A percentile compares a stretch with the other conserved stretches of the same genome.
Evolutionary conservation across 1,140 invertebrate species (phyloP).

Genomic region (Aporrectodea caliginosa): DNA sequence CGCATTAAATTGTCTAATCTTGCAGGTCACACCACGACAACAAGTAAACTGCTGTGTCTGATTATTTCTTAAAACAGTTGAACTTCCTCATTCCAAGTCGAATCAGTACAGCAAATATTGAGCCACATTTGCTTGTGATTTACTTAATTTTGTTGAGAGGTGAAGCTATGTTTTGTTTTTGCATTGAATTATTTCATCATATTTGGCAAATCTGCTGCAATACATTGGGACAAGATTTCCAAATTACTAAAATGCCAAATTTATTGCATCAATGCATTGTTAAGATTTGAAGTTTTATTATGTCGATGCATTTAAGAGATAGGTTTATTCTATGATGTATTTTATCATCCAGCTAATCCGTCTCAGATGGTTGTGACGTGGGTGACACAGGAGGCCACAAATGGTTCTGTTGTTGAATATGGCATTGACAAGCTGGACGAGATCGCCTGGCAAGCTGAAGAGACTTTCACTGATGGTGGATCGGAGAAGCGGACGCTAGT

Average conservation of each 20-base stretch:
- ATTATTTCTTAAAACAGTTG: too few species aligned
- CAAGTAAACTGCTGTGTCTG: too few species aligned
- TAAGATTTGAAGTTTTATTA: neutral
- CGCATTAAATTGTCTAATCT: too few species aligned
- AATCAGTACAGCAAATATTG: too few species aligned
- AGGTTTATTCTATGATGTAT: slow-evolving; percentile 18
- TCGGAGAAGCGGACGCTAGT: slow-evolving; percentile 65
- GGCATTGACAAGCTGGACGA: slow-evolving; percentile 61
- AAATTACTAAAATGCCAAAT: slow-evolving; percentile 28
- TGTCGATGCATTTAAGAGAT: neutral
- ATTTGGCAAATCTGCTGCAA: neutral
- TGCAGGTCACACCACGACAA: too few species aligned
- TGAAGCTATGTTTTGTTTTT: too few species aligned
- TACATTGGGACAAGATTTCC: slow-evolving; percentile 15
- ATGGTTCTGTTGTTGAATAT: slow-evolving; percentile 71
- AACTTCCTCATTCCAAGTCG: too few species aligned
- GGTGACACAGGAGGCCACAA: slow-evolving; percentile 71
- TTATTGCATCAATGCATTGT: slow-evolving; percentile 8
- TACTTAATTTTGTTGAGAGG: too few species aligned
- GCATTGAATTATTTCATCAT: neutral
- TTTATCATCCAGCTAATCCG: slow-evolving; percentile 60
- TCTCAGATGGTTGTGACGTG: slow-evolving; percentile 81
- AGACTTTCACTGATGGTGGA: slow-evolving; percentile 77
- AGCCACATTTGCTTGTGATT: too few species aligned
- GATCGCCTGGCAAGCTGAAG: slow-evolving; percentile 61